Evolutionary conservation across 2,888 invertebrate genomes (phyloP), one percentile per base, ranked within the genome.

Genomic region (Diplazon laetatorius): DNA sequence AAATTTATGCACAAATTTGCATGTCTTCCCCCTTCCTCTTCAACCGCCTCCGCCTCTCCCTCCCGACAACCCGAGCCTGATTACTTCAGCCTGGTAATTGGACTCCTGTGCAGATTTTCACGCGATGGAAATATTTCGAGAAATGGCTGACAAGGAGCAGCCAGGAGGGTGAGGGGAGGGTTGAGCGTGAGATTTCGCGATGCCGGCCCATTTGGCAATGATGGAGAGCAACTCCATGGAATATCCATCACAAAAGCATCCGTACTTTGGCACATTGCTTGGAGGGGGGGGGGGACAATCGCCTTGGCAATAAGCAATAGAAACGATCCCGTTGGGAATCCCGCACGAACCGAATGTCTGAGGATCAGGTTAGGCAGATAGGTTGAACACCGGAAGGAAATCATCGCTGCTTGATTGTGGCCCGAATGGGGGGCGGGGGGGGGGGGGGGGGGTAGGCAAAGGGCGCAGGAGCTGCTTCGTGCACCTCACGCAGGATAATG

Each of bases 371-470:
- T 30, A 50, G 65, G 35, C 52, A 39, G 42, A 52, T 25, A 25
- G 44, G 55, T 42, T 74, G 48, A 70, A 82, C 81, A 72, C 84
- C 85, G 88, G 88, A 88, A 87, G 88, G 88, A 88, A 88, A 85
- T 86, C 86, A 88, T 88, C 87, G 85, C 87, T 88, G 85, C 83
- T 83, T 83, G 86, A 86, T 85, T 84, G 81, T 35, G 55, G 30
- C 14, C 6, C n/a, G 80, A 77, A 72, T 46, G 35, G 30, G 30
- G 30, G 30, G 6, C 30, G 30, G 2, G 30, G 6, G 30, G 30
- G 30, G 6, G 30, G 30, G 30, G 30, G 6, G 6, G 30, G 6
- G 30, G 6, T 30, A 6, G 30, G 30, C 4, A 5, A 6, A 6
- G 30, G 30, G 30, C 6, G 30, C 4, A 5, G 6, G 30, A 6